A percentile compares a stretch with the other conserved stretches of the same genome.
Conservation (phyloP, 2,113 vertebrate species). For the Pelobates fuscus region DNA sequence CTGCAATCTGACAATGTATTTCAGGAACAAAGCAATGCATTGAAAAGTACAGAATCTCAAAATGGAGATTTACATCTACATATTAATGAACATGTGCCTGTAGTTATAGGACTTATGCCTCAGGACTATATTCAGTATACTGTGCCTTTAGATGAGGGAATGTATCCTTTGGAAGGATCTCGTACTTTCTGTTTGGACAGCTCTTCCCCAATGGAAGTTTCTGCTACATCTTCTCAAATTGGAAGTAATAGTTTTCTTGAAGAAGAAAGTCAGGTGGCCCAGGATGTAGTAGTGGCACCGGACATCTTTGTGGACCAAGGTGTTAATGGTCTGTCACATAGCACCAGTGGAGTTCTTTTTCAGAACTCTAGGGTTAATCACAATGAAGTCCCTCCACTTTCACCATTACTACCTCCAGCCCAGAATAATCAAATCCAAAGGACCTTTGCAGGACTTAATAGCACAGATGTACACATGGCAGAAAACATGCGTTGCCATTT, state of each 20-base stretch:
- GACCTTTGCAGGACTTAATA: slow-evolving; percentile 81
- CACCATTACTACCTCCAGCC: slow-evolving; percentile 88
- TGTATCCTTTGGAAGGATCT: slow-evolving; percentile 88
- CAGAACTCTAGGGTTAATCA: slow-evolving; percentile 76
- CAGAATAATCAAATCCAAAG: slow-evolving; percentile 82
- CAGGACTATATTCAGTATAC: slow-evolving; percentile 99
- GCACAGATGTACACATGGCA: slow-evolving; percentile 80
- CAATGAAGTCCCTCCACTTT: slow-evolving; percentile 81
- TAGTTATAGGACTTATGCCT: slow-evolving; percentile 91
- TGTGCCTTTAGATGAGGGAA: slow-evolving; percentile 98
- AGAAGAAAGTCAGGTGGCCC: slow-evolving; percentile 78
- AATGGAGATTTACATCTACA: slow-evolving; percentile 85
- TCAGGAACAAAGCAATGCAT: slow-evolving; percentile 76
- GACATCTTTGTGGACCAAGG: slow-evolving; percentile 90
- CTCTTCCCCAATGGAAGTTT: slow-evolving; percentile 93
- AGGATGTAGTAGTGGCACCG: slow-evolving; percentile 76
- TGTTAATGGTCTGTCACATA: slow-evolving; percentile 80
- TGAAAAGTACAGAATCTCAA: slow-evolving; percentile 81
- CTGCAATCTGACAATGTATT: slow-evolving; percentile 84
- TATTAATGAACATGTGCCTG: slow-evolving; percentile 95
- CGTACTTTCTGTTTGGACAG: slow-evolving; percentile 86
- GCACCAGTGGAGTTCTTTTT: slow-evolving; percentile 83
- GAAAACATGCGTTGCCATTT: slow-evolving; percentile 91
- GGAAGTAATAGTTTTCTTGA: slow-evolving; percentile 73
- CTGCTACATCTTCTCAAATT: slow-evolving; percentile 71